Conservation (phyloP, 2,113 vertebrate genomes). For the Entomyzon cyanotis region DNA sequence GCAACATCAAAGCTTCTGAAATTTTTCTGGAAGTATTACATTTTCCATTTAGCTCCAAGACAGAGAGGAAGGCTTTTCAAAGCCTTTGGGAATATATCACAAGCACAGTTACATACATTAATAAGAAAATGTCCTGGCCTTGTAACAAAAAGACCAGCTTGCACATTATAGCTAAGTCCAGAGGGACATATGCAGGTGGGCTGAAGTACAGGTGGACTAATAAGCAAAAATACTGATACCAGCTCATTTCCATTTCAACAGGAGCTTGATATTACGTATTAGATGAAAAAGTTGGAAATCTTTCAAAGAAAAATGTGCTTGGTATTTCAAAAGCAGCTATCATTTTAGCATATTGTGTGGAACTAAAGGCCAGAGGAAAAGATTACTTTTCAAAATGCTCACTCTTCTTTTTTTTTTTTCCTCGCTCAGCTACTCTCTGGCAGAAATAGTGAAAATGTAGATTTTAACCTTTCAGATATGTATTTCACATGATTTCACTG, state of each 20-base stretch:
- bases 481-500: not conserved
- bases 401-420: not conserved
- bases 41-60: conserved; percentile 29
- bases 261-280: not conserved
- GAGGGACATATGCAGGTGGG: not conserved
- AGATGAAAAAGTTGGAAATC: conserved; percentile 29
- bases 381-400: conserved; percentile 15
- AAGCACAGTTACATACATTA: conserved; percentile 16
- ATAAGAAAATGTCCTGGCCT: not conserved
- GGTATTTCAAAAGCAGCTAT: conserved; percentile 42
- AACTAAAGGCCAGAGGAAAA: conserved; percentile 50
- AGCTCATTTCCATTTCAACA: conserved; percentile 32
- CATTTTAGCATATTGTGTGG: conserved; percentile 22
- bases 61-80: conserved; percentile 1
- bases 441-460: conserved; percentile 30
- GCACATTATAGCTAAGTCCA: conserved; percentile 29
- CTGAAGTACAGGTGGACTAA: conserved; percentile 30
- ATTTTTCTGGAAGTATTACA: conserved; percentile 14
- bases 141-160: conserved; percentile 24
- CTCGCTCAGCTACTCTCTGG: not conserved
- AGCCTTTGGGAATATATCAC: not conserved
- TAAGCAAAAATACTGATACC: conserved; percentile 24
- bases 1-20: conserved; percentile 39
- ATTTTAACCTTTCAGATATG: conserved; percentile 49
- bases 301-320: conserved; percentile 41